Percentiles rank a stretch among this genome's conserved stretches.
phyloP scores from a whole-genome alignment of 2,888 invertebrate species.

The Dicranocentrus wangi region DNA sequence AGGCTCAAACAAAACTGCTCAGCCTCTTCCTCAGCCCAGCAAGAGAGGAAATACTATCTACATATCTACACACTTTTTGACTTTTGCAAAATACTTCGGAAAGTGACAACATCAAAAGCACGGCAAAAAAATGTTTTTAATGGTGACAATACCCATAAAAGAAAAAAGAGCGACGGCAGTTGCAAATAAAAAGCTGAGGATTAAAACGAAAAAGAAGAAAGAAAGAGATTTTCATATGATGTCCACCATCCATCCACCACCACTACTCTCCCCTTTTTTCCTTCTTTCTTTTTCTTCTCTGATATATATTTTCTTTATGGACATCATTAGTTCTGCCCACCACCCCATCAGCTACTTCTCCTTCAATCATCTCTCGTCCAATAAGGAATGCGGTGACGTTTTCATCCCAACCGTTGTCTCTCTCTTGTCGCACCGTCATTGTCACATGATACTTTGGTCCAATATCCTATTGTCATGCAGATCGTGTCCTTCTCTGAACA shows the following conservation, averaged over 20 bases:
- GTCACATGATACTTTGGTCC: slow-evolving; percentile 58
- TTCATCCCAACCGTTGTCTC: slow-evolving; percentile 27
- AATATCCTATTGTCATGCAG: slow-evolving; percentile 55
- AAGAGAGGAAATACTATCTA: not conserved
- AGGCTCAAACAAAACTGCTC: too few species aligned
- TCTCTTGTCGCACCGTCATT: slow-evolving; percentile 40
- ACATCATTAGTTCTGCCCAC: slow-evolving; percentile 64
- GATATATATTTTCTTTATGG: slow-evolving; percentile 63
- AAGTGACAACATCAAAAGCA: not conserved
- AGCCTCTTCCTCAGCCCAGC: too few species aligned
- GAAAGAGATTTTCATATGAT: too few species aligned
- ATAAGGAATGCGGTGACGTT: slow-evolving; percentile 60
- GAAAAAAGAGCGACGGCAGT: not conserved
- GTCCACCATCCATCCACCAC: too few species aligned
- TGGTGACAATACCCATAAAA: not conserved
- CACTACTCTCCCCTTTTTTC: too few species aligned
- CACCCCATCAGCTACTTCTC: slow-evolving; percentile 52
- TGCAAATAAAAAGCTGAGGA: slow-evolving; percentile 41
- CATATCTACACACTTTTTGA: not conserved
- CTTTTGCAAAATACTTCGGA: not conserved
- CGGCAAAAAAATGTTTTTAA: not conserved
- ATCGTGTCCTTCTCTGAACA: slow-evolving; percentile 54
- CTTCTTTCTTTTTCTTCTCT: not conserved
- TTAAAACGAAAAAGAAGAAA: too few species aligned
- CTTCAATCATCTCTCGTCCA: slow-evolving; percentile 53